Base-by-base conservation (phyloP, 2,113 vertebrate genomes). In the Ellobius talpinus region DNA sequence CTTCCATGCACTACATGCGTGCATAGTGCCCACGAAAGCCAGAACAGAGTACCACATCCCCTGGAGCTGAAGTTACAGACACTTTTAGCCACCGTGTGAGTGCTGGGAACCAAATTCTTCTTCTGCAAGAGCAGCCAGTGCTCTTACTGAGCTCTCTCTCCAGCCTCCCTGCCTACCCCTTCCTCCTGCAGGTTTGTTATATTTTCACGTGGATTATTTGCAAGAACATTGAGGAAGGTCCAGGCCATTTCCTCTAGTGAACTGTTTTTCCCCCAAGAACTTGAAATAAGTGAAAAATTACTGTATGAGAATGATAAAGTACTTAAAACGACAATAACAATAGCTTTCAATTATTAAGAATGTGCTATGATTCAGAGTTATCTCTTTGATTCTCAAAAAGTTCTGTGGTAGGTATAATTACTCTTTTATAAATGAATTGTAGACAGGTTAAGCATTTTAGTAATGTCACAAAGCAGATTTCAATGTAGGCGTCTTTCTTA, bases 201-300 rank as follows among this genome's bases (percentile, higher is more conserved):
- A 76, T 91, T 92, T 94, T 79, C n/a, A n/a, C 93, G 24, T 66
- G 17, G 29, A 66, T 1, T 85, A 72, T 65, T 94, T 91, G 17
- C 70, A 93, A 70, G 61, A 86, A 92, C 73, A 77, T 63, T 63
- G 58, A 87, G 92, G 73, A 84, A 84, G 63, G 29, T 85, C 66
- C 66, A 39, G 74, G 36, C 33, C 45, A 66, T 65, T 70, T 97
- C 91, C 42, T 73, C 24, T 93, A 73, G 42, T 55, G 74, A 76
- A 36, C 42, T 96, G 55, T 58, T 6, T 17, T 2, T 9, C 12
- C 16, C 26, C 2, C 58, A 88, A 70, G 24, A 96, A 88, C 33
- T 91, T 74, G 52, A 91, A 92, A 52, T 86, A 92, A 96, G 89
- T 91, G 66, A 81, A 65, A 94, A 95, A 58, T 50, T 88, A 36